Conservation (phyloP, 1,140 invertebrate genomes). For the Conus betulinus region DNA sequence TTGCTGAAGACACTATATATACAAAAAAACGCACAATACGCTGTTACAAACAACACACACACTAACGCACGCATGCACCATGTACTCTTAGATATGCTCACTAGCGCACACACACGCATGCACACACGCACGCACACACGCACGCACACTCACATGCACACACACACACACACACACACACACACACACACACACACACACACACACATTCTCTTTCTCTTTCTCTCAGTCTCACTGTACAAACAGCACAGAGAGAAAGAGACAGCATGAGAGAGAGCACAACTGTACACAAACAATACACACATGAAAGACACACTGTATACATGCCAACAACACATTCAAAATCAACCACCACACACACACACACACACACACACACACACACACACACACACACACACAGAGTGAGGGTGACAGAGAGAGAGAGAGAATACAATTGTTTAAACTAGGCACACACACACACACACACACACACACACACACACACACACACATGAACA, state of each 20-base stretch:
- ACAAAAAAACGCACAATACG: not conserved
- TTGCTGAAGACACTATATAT: not conserved
- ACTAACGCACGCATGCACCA: not conserved
- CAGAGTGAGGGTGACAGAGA: too few species aligned
- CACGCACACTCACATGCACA: not conserved
- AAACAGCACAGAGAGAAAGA: too few species aligned
- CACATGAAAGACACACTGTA: too few species aligned
- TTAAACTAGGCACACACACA: not conserved
- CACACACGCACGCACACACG: not conserved
- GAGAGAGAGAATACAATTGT: too few species aligned
- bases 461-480: not conserved
- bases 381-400: too few species aligned
- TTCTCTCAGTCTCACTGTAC: too few species aligned
- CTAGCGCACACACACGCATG: too few species aligned
- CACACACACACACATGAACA: not conserved
- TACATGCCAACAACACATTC: too few species aligned
- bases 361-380: too few species aligned
- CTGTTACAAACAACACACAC: not conserved
- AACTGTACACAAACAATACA: too few species aligned
- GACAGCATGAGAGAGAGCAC: too few species aligned
- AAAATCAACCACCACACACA: too few species aligned
- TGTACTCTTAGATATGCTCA: not conserved
- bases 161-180: conserved; percentile 11
- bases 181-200: not conserved
- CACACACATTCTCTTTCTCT: not conserved